These are phyloP conservation scores for Meghimatium bilineatum DNA, from an alignment of 2,888 invertebrate species.

Conservation along the genomic window DNA sequence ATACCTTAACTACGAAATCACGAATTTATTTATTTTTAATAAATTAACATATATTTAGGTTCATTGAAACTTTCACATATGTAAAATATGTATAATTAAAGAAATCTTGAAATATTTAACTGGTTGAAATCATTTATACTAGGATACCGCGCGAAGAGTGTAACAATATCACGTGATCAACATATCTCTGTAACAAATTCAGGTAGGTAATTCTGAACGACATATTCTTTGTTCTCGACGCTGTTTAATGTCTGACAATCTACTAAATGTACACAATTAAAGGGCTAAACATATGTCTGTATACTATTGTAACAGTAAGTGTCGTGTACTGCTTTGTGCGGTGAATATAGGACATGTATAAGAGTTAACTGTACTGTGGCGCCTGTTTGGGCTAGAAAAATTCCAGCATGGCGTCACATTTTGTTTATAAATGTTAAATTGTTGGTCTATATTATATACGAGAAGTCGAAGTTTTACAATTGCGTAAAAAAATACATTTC, in stretches of 20 bases:
- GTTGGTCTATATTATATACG: slow-evolving; percentile 2
- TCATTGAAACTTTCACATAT: background rate
- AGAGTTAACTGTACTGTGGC: slow-evolving; percentile 23
- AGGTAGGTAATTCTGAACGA: slow-evolving; percentile 55
- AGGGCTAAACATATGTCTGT: background rate
- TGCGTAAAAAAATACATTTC: background rate
- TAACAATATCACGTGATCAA: slow-evolving; percentile 71
- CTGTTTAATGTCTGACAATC: background rate
- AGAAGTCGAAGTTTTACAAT: slow-evolving; percentile 40
- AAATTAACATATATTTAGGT: background rate
- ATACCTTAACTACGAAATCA: background rate
- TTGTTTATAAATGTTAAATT: slow-evolving; percentile 43
- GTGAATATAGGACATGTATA: background rate
- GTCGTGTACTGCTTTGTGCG: background rate
- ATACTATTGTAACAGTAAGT: background rate
- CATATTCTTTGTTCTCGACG: slow-evolving; percentile 41
- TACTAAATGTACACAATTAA: background rate
- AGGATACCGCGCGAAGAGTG: slow-evolving; percentile 67
- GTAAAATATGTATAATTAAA: background rate
- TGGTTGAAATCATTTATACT: background rate
- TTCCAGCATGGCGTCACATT: slow-evolving; percentile 73
- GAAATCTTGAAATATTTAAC: background rate
- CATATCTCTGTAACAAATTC: slow-evolving; percentile 67
- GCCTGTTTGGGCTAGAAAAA: slow-evolving; percentile 49
- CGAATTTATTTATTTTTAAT: background rate